Evolutionary conservation across 1,140 invertebrate species (phyloP).

Genomic region (Rhopalosiphum maidis): DNA sequence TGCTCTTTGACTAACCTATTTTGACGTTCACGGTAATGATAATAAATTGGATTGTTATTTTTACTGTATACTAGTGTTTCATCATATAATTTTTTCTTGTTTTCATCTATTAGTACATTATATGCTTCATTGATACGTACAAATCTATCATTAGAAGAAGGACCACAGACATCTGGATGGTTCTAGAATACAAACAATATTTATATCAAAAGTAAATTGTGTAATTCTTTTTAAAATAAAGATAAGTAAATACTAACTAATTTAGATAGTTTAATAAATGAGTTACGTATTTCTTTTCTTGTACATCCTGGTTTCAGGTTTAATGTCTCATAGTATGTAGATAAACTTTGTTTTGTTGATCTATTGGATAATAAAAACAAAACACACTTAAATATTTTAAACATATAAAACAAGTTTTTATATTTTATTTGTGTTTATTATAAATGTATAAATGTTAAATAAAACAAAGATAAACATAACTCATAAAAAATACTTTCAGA

Average conservation of each 20-base stretch:
- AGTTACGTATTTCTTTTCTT: constrained; percentile 67
- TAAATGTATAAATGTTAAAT: too few species aligned
- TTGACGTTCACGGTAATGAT: background rate
- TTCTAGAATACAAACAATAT: constrained; percentile 66
- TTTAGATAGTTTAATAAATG: constrained; percentile 68
- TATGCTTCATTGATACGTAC: constrained; percentile 72
- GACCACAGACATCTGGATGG: constrained; percentile 67
- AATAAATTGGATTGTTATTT: constrained; percentile 6
- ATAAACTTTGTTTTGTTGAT: constrained; percentile 16
- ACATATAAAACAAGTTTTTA: background rate
- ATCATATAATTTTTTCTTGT: constrained; percentile 68
- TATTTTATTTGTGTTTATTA: too few species aligned
- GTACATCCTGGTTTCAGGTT: constrained; percentile 66
- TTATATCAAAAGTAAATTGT: background rate
- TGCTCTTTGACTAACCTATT: background rate
- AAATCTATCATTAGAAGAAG: constrained; percentile 66
- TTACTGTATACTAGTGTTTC: constrained; percentile 27
- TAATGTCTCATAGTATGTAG: constrained; percentile 67
- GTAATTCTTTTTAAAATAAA: background rate
- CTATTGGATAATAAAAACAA: background rate
- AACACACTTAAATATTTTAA: background rate
- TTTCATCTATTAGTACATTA: constrained; percentile 67
- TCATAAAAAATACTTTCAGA: background rate
- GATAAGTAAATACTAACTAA: constrained; percentile 28
- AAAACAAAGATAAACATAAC: background rate